phyloP scores from a whole-genome alignment of 2,888 invertebrate species.

The Sesia bembeciformis region DNA sequence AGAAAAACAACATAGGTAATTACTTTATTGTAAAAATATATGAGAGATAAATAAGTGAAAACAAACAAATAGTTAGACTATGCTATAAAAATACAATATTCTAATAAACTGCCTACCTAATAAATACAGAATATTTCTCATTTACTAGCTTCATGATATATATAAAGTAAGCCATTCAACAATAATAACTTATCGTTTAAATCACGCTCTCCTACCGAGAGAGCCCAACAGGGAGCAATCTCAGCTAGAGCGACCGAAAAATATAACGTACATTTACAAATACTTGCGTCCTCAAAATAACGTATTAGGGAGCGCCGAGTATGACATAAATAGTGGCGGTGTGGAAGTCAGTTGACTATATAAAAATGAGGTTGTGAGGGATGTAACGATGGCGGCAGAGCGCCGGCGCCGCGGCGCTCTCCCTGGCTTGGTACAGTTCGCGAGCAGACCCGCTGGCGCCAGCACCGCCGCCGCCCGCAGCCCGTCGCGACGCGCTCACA shows the following conservation, averaged over 20 bases:
- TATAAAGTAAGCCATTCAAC: slow-evolving; percentile 14
- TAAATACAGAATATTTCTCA: neutral
- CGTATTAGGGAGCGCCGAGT: slow-evolving; percentile 63
- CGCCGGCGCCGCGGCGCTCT: slow-evolving; percentile 60
- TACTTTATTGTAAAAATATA: too few species aligned
- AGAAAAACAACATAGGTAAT: too few species aligned
- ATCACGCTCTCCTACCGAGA: slow-evolving; percentile 31
- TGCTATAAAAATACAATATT: too few species aligned
- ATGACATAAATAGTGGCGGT: slow-evolving; percentile 70
- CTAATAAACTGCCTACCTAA: too few species aligned
- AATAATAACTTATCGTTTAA: slow-evolving; percentile 37
- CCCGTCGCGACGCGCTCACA: slow-evolving; percentile 14
- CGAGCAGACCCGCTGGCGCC: slow-evolving; percentile 59
- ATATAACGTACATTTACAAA: slow-evolving; percentile 55
- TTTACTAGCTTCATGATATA: neutral
- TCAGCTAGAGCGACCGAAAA: slow-evolving; percentile 29
- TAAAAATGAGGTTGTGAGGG: slow-evolving; percentile 66
- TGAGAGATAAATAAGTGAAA: too few species aligned
- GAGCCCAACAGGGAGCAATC: slow-evolving; percentile 42
- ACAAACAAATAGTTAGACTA: too few species aligned
- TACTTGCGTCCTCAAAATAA: slow-evolving; percentile 62
- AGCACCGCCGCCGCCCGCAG: slow-evolving; percentile 41
- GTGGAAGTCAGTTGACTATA: slow-evolving; percentile 72
- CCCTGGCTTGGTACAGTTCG: slow-evolving; percentile 45
- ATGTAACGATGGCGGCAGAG: slow-evolving; percentile 50